A percentile compares a stretch with the other conserved stretches of the same genome.
These are phyloP conservation scores for Hycleus phaleratus DNA, from an alignment of 1,140 invertebrate genomes.

Conservation along the genomic window DNA sequence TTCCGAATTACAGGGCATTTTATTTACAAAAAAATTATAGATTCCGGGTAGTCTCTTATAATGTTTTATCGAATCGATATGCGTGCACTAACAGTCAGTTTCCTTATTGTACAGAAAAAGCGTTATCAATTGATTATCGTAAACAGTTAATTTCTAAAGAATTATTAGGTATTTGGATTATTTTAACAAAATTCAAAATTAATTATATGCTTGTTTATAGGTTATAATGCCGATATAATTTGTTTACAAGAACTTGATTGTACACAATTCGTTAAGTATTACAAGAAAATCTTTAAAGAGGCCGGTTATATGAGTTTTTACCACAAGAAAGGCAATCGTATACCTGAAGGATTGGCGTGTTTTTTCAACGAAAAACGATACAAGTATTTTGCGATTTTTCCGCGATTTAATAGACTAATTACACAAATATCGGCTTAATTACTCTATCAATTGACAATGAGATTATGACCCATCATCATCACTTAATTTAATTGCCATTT, in stretches of 20 bases:
- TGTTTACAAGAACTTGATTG: slow-evolving; percentile 88
- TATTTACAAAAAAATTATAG: slow-evolving; percentile 48
- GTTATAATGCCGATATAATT: slow-evolving; percentile 82
- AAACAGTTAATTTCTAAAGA: slow-evolving; percentile 79
- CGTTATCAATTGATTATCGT: slow-evolving; percentile 75
- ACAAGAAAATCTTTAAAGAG: slow-evolving; percentile 37
- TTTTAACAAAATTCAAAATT: background rate
- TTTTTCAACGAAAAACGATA: slow-evolving; percentile 62
- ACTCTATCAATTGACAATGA: too few species aligned
- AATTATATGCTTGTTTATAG: slow-evolving; percentile 37
- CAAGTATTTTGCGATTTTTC: slow-evolving; percentile 37
- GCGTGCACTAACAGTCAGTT: slow-evolving; percentile 72
- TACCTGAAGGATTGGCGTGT: slow-evolving; percentile 69
- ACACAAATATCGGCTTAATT: too few species aligned
- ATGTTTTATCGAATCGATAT: slow-evolving; percentile 82
- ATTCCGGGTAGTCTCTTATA: slow-evolving; percentile 79
- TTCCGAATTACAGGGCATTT: too few species aligned
- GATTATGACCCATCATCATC: too few species aligned
- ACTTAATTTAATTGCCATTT: too few species aligned
- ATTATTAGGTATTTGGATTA: slow-evolving; percentile 54
- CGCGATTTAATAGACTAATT: too few species aligned
- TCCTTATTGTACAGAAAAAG: slow-evolving; percentile 72
- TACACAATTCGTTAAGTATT: slow-evolving; percentile 58
- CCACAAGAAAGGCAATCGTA: slow-evolving; percentile 62
- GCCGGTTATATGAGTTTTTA: slow-evolving; percentile 45